phyloP scores from a whole-genome alignment of 2,888 invertebrate genomes.

The Ceraclea dissimilis region DNA sequence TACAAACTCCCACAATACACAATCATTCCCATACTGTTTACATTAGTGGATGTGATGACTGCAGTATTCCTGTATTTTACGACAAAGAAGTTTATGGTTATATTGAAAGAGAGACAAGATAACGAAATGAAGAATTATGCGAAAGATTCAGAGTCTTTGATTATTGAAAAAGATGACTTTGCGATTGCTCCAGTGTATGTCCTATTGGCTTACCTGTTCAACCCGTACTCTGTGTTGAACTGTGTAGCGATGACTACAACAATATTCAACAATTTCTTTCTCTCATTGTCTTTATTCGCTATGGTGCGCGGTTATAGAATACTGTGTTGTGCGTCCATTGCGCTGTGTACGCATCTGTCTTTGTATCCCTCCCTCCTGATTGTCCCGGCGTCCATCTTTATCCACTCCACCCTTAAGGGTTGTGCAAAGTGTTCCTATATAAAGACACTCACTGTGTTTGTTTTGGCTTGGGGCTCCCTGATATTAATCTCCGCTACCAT shows the following conservation, averaged over 20 bases:
- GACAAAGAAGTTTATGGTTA: constrained; percentile 59
- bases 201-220: constrained; percentile 73
- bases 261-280: constrained; percentile 78
- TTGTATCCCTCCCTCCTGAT: constrained; percentile 76
- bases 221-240: constrained; percentile 80
- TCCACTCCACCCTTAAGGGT: constrained; percentile 49
- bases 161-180: constrained; percentile 50
- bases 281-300: constrained; percentile 63
- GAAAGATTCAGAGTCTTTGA: constrained; percentile 48
- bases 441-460: constrained; percentile 46
- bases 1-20: constrained; percentile 45
- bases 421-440: constrained; percentile 44
- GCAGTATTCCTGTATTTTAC: constrained; percentile 65
- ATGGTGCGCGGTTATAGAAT: constrained; percentile 58
- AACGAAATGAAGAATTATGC: constrained; percentile 46
- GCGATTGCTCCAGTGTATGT: constrained; percentile 61
- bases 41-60: constrained; percentile 67
- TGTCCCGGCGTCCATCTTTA: constrained; percentile 70
- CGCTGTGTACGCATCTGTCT: constrained; percentile 74
- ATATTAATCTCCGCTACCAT: constrained; percentile 55
- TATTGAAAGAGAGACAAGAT: constrained; percentile 48
- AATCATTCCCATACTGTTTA: constrained; percentile 57
- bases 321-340: constrained; percentile 59
- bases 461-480: constrained; percentile 46
- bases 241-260: constrained; percentile 88